Base-by-base conservation (phyloP, 2,797 vertebrate species). In the Natrix natrix region DNA sequence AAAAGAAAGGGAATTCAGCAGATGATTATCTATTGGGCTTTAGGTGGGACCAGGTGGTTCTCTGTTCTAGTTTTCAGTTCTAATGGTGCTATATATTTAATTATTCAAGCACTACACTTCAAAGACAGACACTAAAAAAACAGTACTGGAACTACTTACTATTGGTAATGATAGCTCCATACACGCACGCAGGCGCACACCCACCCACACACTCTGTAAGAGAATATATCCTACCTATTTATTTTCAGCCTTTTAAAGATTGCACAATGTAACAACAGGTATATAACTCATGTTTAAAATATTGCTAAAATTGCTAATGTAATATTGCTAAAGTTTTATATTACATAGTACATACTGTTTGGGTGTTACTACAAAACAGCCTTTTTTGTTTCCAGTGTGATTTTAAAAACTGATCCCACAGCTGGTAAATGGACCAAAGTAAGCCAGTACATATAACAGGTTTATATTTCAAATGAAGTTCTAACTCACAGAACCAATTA, bases 141-240 rank as follows among this genome's bases (percentile, higher is more conserved):
- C 95, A 94, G 93, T 95, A 96, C 91, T 11, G 89, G 54, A 57
- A 94, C 94, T 93, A 96, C 93, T 96, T 96, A 96, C 95, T 55
- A 74, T 54, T 93, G 86, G 32, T 95, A 96, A 96, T 95, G 92
- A 94, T 88, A 56, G 54, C 94, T 95, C 93, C 92, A n/a, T 88
- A 94, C 88, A 89, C 95, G 13, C 61, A 28, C 4, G n/a, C 1
- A 66, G 13, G 86, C 69, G 96, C 90, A 28, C 89, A 94, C 89
- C 78, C 95, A 59, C 17, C 24, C 24, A 61, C 59, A 61, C 61
- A 87, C 61, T 96, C 95, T 89, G 86, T 56, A 94, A 93, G 78
- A 94, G 93, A 93, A 88, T 94, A 94, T 92, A 95, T 94, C 48
- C 54, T 95, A 88, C 89, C 26, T 94, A 94, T 89, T 91, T 94